Conservation (phyloP, 2,888 invertebrate species). For the Eugnorisma glareosa region DNA sequence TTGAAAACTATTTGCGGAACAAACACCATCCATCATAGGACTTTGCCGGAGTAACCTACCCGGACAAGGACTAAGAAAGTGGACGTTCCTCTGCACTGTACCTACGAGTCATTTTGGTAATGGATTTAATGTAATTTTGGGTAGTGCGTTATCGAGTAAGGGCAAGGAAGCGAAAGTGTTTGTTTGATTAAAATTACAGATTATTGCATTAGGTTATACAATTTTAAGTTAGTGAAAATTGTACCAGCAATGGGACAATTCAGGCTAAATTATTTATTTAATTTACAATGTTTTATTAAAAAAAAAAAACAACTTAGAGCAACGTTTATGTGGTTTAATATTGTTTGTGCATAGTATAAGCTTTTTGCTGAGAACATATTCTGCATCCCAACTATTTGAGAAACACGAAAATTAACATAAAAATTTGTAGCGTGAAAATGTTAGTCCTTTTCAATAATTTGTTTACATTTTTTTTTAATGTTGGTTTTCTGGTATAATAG, state of each 20-base stretch:
- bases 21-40: slow-evolving; percentile 88
- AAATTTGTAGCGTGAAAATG: neutral
- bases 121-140: slow-evolving; percentile 52
- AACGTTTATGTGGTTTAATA: neutral
- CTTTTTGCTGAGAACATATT: neutral
- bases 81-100: slow-evolving; percentile 13
- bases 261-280: neutral
- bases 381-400: neutral
- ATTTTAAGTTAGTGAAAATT: neutral
- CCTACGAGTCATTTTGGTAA: slow-evolving; percentile 56
- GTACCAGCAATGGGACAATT: neutral
- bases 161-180: slow-evolving; percentile 34
- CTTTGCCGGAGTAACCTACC: slow-evolving; percentile 77
- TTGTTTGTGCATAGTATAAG: neutral
- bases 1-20: slow-evolving; percentile 88
- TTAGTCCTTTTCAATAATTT: no score
- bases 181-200: slow-evolving; percentile 20
- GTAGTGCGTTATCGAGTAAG: slow-evolving; percentile 27
- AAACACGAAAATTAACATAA: neutral
- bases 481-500: no score
- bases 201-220: slow-evolving; percentile 23
- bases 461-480: no score
- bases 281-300: no score
- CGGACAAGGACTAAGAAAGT: slow-evolving; percentile 41
- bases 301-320: no score